Base-by-base conservation (phyloP, 2,113 vertebrate genomes). In the Galbula dea region DNA sequence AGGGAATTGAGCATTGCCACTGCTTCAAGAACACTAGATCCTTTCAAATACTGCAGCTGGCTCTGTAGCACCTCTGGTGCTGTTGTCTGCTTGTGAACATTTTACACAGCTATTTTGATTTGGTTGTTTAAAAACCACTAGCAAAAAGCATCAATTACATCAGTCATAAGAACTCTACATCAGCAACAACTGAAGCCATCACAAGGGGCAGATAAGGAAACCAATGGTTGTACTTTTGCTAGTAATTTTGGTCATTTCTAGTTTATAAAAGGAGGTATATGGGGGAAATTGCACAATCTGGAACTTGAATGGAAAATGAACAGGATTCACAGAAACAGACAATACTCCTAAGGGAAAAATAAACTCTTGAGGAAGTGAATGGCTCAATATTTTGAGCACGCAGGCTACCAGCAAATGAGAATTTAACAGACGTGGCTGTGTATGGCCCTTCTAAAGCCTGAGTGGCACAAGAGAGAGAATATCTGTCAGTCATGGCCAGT, bases 321-420 rank as follows among this genome's bases (percentile, higher is more conserved):
- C 32, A 67, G 78, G 55, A 79, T 79, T 91, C 68, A 59, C 39
- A 77, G 78, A 87, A 89, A 21, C 58, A 85, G 78, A 71, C 74
- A 88, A 67, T 92, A 69, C 41, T 92, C 78, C 43, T 59, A 67
- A 83, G 82, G 67, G 84, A 48, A 92, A 96, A 93, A 80, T 62
- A 80, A 85, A 86, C 73, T 88, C 51, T 27, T 30, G 36, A 45
- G 55, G 71, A 71, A 85, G 46, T 48, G 77, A 89, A 78, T 41
- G 48, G 71, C 67, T 83, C 27, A 32, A 63, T 91, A 45, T 89
- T 92, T 95, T 91, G 80, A 57, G 72, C 83, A 63, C 41, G 61
- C 22, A 37, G 7, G 11, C 75, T 87, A 30, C 45, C 58, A 91
- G 51, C 43, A 62, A 94, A 71, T 11, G 48, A 43, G 67, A 86